A percentile compares a stretch with the other conserved stretches of the same genome.
These are phyloP conservation scores for Platyrinchus mystaceus DNA, from an alignment of 2,797 vertebrate genomes.

Conservation along the genomic window DNA sequence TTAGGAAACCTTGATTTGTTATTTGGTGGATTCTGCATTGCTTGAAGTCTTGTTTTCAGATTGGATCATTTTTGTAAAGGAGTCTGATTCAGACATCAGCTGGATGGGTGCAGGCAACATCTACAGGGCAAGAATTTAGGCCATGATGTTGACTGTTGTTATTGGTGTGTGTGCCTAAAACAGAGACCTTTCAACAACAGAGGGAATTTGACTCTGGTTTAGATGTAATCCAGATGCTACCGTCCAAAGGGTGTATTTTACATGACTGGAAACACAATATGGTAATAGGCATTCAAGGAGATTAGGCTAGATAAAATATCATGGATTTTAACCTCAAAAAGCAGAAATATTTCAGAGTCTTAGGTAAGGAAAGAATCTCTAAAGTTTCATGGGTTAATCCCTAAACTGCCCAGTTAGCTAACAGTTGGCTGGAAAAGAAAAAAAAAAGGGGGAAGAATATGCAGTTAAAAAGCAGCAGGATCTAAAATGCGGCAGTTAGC, in stretches of 20 bases:
- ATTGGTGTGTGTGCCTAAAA: neutral
- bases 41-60: neutral
- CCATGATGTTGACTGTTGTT: neutral
- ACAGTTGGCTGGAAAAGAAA: neutral
- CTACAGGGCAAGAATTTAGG: neutral
- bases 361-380: neutral
- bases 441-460: neutral
- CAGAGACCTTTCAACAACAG: neutral
- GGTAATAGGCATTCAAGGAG: neutral
- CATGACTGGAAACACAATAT: neutral
- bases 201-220: neutral
- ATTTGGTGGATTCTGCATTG: neutral
- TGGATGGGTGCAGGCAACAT: neutral
- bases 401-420: neutral
- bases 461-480: neutral
- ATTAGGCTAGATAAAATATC: neutral
- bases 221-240: neutral
- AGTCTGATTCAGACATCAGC: neutral
- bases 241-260: neutral
- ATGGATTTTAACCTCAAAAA: neutral
- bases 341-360: neutral
- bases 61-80: neutral
- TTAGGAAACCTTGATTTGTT: neutral
- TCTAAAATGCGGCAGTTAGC: neutral
- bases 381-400: neutral